Evolutionary conservation across 2,888 invertebrate genomes (phyloP).

Genomic region (Drosophila nr. perissopoda): DNA sequence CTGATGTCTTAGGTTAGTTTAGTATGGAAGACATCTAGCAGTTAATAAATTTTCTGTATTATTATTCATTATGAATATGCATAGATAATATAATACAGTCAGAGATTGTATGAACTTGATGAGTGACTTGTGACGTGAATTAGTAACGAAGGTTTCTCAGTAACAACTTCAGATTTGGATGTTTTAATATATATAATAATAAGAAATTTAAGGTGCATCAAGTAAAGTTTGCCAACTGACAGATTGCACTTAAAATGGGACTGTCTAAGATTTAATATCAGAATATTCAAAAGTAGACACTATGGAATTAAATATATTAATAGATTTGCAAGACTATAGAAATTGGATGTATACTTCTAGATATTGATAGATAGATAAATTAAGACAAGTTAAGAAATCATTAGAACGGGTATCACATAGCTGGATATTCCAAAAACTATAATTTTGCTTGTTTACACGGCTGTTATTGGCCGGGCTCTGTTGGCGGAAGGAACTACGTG

Average conservation of each 20-base stretch:
- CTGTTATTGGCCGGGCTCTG: background rate
- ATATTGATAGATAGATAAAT: too few relatives aligned
- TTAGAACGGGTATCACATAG: slow-evolving; percentile 12
- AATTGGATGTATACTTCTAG: background rate
- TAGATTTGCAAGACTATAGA: background rate
- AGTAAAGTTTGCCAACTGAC: background rate
- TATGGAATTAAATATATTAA: background rate
- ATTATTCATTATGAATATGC: background rate
- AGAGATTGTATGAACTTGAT: background rate
- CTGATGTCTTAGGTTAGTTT: background rate
- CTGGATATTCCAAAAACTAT: background rate
- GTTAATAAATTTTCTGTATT: background rate
- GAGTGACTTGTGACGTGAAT: background rate
- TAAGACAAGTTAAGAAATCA: background rate
- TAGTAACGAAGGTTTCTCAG: background rate
- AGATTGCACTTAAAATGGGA: background rate
- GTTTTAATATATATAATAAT: background rate
- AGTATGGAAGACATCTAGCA: background rate
- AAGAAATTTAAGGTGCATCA: background rate
- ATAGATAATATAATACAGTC: background rate
- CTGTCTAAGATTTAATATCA: background rate
- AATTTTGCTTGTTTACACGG: slow-evolving; percentile 29
- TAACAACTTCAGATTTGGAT: background rate
- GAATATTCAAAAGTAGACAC: background rate
- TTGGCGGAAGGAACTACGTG: background rate